A percentile compares a stretch with the other conserved stretches of the same genome.
phyloP scores from a whole-genome alignment of 2,113 vertebrate species.

The Nymphicus hollandicus region DNA sequence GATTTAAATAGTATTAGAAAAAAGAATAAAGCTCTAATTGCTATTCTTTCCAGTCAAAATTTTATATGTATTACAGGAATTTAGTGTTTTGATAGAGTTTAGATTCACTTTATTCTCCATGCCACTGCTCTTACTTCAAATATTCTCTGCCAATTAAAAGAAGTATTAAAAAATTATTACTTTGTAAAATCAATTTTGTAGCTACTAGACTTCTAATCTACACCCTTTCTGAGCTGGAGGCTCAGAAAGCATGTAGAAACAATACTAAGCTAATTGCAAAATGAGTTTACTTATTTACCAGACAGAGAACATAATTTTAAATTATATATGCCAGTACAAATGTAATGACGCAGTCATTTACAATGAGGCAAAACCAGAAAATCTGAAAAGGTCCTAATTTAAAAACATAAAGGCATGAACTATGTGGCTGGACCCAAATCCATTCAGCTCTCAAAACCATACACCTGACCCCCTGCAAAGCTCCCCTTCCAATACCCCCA shows the following conservation, averaged over 20 bases:
- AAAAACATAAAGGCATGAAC: background rate
- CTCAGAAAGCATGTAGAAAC: background rate
- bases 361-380: background rate
- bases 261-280: background rate
- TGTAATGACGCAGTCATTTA: background rate
- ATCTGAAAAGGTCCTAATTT: background rate
- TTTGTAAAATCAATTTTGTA: background rate
- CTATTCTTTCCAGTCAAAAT: background rate
- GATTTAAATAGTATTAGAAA: background rate
- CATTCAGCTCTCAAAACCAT: background rate
- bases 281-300: background rate
- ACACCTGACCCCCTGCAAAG: background rate
- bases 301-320: background rate
- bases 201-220: background rate
- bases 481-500: background rate
- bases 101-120: background rate
- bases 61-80: background rate
- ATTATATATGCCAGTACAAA: background rate
- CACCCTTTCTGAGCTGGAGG: background rate
- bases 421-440: background rate
- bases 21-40: background rate
- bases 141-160: background rate
- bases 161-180: background rate
- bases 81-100: background rate
- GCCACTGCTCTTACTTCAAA: background rate